phyloP scores from a whole-genome alignment of 2,797 vertebrate species.

The Decapterus maruadsi region DNA sequence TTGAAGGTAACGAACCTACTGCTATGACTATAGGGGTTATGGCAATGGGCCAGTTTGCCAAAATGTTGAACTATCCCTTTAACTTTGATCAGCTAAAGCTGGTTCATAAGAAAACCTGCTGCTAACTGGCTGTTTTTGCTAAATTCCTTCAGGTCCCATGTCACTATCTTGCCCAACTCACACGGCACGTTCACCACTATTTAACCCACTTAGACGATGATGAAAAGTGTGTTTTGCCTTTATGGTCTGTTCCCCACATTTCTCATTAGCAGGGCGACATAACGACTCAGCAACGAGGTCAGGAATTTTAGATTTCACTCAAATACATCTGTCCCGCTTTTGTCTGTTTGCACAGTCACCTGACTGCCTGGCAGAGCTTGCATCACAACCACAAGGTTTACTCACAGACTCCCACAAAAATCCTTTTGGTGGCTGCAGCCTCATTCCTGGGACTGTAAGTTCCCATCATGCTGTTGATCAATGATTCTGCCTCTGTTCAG shows the following conservation, averaged over 20 bases:
- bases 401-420: constrained; percentile 5
- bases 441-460: not conserved
- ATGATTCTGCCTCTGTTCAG: not conserved
- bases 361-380: not conserved
- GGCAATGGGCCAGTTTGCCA: no score
- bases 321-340: constrained; percentile 1
- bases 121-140: no score
- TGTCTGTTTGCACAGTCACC: constrained; percentile 9
- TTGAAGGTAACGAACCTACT: no score
- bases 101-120: no score
- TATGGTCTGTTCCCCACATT: not conserved
- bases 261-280: not conserved
- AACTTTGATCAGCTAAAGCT: not conserved
- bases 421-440: not conserved
- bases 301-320: not conserved
- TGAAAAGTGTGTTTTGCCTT: not conserved
- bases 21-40: no score
- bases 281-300: no score
- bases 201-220: not conserved
- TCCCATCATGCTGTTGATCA: not conserved
- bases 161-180: not conserved
- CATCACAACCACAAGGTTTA: not conserved
- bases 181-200: not conserved
- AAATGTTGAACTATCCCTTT: no score
- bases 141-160: not conserved